Evolutionary conservation across 1,140 invertebrate species (phyloP).

Genomic region (Sipha flava): DNA sequence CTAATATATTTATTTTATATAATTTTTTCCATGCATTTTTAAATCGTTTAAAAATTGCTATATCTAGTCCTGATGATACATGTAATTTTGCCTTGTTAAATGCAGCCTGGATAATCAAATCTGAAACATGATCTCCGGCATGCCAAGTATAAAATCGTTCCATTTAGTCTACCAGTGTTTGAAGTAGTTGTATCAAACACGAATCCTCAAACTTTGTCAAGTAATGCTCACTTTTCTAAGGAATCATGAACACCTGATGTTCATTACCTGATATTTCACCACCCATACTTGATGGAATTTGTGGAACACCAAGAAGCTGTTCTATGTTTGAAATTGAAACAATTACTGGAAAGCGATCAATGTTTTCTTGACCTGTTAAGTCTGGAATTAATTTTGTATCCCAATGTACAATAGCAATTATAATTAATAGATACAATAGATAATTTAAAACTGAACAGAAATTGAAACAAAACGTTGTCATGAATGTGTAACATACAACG

Average conservation of each 20-base stretch:
- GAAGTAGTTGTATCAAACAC: constrained; percentile 42
- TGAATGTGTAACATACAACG: too few relatives aligned
- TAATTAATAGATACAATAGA: too few relatives aligned
- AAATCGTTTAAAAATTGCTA: too few relatives aligned
- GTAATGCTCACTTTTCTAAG: constrained; percentile 12
- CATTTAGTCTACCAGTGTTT: constrained; percentile 40
- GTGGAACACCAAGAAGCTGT: constrained; percentile 9
- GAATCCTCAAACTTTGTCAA: constrained; percentile 33
- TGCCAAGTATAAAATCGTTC: constrained; percentile 33
- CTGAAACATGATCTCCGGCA: constrained; percentile 35
- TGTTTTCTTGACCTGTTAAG: constrained; percentile 20
- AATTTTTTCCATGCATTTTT: neutral
- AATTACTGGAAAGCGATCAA: constrained; percentile 19
- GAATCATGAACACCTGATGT: neutral
- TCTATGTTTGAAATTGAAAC: neutral
- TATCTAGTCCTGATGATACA: too few relatives aligned
- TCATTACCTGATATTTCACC: neutral
- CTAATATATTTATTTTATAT: neutral
- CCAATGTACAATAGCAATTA: constrained; percentile 34
- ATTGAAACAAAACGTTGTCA: too few relatives aligned
- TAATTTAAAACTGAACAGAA: too few relatives aligned
- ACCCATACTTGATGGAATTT: neutral
- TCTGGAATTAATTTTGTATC: constrained; percentile 37
- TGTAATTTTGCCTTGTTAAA: too few relatives aligned
- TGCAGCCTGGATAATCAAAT: constrained; percentile 8